These are phyloP conservation scores for Nothobranchius furzeri DNA, from an alignment of 2,113 vertebrate genomes.

Conservation along the genomic window DNA sequence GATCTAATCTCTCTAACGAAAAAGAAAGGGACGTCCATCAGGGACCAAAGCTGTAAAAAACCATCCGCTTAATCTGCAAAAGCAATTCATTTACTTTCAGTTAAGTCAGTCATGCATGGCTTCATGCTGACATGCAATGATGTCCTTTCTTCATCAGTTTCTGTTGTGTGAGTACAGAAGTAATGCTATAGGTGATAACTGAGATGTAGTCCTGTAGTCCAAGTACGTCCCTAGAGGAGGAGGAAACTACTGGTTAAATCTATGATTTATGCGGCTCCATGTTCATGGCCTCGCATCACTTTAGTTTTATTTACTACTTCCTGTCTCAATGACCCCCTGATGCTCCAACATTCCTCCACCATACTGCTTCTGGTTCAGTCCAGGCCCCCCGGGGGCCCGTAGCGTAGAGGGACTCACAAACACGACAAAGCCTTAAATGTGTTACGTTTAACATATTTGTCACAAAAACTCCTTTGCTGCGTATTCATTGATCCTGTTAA, in stretches of 20 bases:
- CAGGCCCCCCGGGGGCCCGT: neutral
- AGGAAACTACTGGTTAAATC: constrained; percentile 20
- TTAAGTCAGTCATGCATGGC: neutral
- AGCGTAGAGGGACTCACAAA: neutral
- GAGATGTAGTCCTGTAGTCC: neutral
- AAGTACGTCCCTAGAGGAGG: constrained; percentile 3
- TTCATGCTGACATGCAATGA: neutral
- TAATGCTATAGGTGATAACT: neutral
- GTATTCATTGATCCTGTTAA: neutral
- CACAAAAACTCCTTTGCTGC: neutral
- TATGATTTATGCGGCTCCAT: neutral
- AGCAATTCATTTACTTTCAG: neutral
- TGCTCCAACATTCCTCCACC: constrained; percentile 50
- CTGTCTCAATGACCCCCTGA: constrained; percentile 38
- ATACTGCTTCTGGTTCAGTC: constrained; percentile 58
- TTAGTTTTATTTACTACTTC: constrained; percentile 32
- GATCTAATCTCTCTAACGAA: neutral
- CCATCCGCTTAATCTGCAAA: constrained; percentile 8
- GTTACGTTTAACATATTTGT: neutral
- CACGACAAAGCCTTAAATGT: neutral
- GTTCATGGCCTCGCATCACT: constrained; percentile 1
- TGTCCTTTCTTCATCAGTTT: neutral
- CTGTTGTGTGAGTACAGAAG: neutral
- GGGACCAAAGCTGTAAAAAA: constrained; percentile 10
- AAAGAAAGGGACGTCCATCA: neutral